Percentiles rank a stretch among this genome's conserved stretches.
phyloP scores from a whole-genome alignment of 1,140 invertebrate genomes.

The Leptinotarsa lineolata region DNA sequence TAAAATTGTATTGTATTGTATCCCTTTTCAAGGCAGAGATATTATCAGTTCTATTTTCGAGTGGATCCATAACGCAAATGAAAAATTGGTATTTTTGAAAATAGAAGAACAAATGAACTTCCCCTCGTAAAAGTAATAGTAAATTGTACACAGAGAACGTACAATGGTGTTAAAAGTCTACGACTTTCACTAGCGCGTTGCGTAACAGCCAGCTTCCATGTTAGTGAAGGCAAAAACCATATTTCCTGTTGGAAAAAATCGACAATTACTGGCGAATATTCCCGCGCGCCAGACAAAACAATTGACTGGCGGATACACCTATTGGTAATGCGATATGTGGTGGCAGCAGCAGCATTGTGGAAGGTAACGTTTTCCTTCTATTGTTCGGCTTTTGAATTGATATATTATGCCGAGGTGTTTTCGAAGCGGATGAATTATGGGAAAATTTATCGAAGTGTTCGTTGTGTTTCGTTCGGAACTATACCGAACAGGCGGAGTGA shows the following conservation, averaged over 20 bases:
- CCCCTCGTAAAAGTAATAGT: slow-evolving; percentile 24
- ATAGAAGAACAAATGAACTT: neutral
- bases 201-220: slow-evolving; percentile 23
- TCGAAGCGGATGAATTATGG: neutral
- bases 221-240: slow-evolving; percentile 28
- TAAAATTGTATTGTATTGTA: too few relatives aligned
- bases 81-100: too few relatives aligned
- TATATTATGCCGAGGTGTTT: slow-evolving; percentile 5
- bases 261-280: slow-evolving; percentile 23
- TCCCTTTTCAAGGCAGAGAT: too few relatives aligned
- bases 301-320: slow-evolving; percentile 17
- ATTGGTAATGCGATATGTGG: slow-evolving; percentile 20
- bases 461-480: too few relatives aligned
- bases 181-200: slow-evolving; percentile 26
- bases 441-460: too few relatives aligned
- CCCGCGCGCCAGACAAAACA: slow-evolving; percentile 23
- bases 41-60: too few relatives aligned
- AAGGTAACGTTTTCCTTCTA: slow-evolving; percentile 24
- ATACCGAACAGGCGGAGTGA: too few relatives aligned
- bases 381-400: slow-evolving; percentile 12
- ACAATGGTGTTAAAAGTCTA: slow-evolving; percentile 20
- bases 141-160: slow-evolving; percentile 14
- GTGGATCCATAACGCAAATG: too few relatives aligned
- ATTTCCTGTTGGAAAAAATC: slow-evolving; percentile 27
- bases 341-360: neutral